Base-by-base conservation (phyloP, 1,140 invertebrate genomes). In the Eueides isabella region DNA sequence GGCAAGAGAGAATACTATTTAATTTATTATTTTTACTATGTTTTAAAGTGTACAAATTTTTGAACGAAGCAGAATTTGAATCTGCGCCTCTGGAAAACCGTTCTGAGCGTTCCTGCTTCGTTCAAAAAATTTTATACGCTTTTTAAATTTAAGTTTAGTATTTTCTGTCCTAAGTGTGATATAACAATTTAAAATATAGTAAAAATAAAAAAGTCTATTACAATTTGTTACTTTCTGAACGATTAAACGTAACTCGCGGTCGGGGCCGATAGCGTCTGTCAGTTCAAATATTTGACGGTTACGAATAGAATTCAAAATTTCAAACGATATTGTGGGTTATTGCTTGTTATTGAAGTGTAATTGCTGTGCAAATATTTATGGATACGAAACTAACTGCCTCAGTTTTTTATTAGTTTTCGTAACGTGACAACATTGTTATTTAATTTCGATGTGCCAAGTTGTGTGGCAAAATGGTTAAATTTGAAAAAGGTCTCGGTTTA, bases 241-340 rank as follows among this genome's bases (percentile, higher is more conserved):
- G 73, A 12, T 66, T 55, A 64, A 23, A 55, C 19, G 44, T 38
- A 41, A 38, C 26, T 11, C 30, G 14, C 61, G 30, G 26, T 31
- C 23, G 19, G 23, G 29, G 61, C 64, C 35, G 61, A 35, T 71
- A 65, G 77, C 77, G 68, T 76, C 72, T 74, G 77, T 81, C 75
- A 81, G 31, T 80, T 78, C 33, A 72, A 85, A 87, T 77, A 80
- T 76, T 81, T 82, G 84, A 86, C 83, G 81, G 84, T 84, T 85
- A 87, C 74, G 69, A 65, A 48, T 68, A 19, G 48, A 28, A 71
- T 72, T 72, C 44, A 66, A 72, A 72, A 66, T 72, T 72, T 66
- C 31, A 41, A 72, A 66, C 71, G 63, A 64, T 64, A 55, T 55
- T 19, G 48, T 55, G 48, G 48, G 48, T 23, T 55, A 55, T 55